Conservation (phyloP, 2,113 vertebrate genomes). For the Panthera tigris region DNA sequence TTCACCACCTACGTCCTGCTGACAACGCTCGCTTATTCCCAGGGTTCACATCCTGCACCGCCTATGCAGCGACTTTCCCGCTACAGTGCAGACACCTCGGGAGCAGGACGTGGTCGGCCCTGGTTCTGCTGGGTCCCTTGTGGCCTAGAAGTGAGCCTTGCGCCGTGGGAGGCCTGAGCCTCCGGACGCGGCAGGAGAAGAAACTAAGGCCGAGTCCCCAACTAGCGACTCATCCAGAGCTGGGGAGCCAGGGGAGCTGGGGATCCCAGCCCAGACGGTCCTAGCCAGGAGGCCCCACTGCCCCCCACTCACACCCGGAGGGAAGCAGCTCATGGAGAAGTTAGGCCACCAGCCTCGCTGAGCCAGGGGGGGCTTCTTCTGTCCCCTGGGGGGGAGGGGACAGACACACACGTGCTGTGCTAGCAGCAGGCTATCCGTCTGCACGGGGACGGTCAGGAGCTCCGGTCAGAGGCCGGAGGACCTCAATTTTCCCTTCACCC, state of each 20-base stretch:
- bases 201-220: neutral
- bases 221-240: fast-evolving
- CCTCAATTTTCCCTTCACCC: too few species aligned
- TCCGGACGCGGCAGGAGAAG: neutral
- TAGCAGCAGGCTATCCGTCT: neutral
- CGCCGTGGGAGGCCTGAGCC: neutral
- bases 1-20: too few species aligned
- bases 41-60: too few species aligned
- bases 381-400: neutral
- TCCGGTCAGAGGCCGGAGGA: neutral
- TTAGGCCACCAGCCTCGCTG: fast-evolving
- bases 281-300: fast-evolving
- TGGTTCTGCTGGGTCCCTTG: fast-evolving
- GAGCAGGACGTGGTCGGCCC: neutral
- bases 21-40: too few species aligned
- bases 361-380: neutral
- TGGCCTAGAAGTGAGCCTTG: neutral
- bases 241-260: neutral
- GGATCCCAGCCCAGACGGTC: neutral
- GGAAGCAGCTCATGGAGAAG: neutral
- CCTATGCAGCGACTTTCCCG: fast-evolving
- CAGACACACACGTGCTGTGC: neutral
- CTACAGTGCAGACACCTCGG: neutral
- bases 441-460: neutral
- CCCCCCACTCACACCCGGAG: too few species aligned